Conservation (phyloP, 30 jellyfish, hydroid and myxozoan genomes). For the Aurelia aurita region DNA sequence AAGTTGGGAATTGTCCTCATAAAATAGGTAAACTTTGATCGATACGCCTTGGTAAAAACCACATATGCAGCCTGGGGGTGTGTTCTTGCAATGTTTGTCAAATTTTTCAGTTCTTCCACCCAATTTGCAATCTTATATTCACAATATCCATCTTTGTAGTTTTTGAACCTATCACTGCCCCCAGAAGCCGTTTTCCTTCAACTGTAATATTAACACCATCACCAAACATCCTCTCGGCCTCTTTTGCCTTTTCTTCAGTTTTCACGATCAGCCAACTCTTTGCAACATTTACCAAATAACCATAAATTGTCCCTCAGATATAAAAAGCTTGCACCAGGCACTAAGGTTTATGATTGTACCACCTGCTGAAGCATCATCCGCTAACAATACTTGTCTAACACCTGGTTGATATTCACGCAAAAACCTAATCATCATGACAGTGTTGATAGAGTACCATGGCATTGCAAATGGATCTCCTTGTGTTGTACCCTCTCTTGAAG, state of each 20-base stretch:
- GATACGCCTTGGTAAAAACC: neutral
- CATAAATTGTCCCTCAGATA: constrained; percentile 10
- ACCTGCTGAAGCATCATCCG: constrained; percentile 53
- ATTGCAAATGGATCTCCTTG: no score
- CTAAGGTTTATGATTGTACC: constrained; percentile 1
- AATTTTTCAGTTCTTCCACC: no score
- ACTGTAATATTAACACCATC: neutral
- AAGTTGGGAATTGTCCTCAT: constrained; percentile 4
- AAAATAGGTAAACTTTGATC: neutral
- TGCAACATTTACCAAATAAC: constrained; percentile 12
- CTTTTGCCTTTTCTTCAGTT: neutral
- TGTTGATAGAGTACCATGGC: no score
- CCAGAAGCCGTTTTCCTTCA: constrained; percentile 9
- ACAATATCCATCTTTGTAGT: neutral
- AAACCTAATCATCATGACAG: no score
- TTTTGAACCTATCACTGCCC: constrained; percentile 19
- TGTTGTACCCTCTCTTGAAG: constrained; percentile 57
- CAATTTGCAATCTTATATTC: constrained; percentile 3
- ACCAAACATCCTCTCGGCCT: constrained; percentile 10
- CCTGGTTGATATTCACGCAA: no score
- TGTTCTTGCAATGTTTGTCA: constrained; percentile 9
- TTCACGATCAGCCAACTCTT: constrained; percentile 38
- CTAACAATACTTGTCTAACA: no score
- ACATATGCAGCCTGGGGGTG: constrained; percentile 19
- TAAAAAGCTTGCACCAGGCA: neutral